Conservation (phyloP, 2,888 invertebrate species). For the Hydrotaea cyrtoneurina region DNA sequence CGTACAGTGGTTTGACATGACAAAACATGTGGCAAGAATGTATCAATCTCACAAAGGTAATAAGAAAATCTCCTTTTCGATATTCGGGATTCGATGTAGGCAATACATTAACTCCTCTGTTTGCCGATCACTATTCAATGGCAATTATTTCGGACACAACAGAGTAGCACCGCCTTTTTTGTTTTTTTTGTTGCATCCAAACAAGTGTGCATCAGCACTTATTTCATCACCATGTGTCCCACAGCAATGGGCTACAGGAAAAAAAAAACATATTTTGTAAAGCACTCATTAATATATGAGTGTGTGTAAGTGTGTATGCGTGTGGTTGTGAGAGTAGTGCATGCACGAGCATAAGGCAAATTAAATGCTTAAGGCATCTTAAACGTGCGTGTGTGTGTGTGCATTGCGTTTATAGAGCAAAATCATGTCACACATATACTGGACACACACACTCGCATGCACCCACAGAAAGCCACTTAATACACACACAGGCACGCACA, state of each 20-base stretch:
- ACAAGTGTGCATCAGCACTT: background rate
- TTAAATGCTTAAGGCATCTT: slow-evolving; percentile 39
- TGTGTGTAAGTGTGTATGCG: background rate
- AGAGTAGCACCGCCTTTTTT: too few species aligned
- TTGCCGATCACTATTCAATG: too few species aligned
- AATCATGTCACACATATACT: slow-evolving; percentile 61
- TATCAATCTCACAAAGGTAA: too few species aligned
- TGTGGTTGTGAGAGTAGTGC: background rate
- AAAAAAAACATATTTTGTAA: slow-evolving; percentile 28
- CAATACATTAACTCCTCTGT: too few species aligned
- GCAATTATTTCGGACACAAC: too few species aligned
- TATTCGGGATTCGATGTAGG: too few species aligned
- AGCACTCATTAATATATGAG: slow-evolving; percentile 18
- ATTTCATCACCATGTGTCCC: background rate
- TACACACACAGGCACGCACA: background rate
- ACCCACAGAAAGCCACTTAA: slow-evolving; percentile 5
- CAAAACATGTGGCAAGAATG: too few species aligned
- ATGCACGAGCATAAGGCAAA: slow-evolving; percentile 4
- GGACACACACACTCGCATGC: slow-evolving; percentile 36
- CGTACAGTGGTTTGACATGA: too few species aligned
- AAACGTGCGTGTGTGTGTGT: background rate
- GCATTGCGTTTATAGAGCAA: slow-evolving; percentile 29
- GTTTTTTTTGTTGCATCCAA: too few species aligned
- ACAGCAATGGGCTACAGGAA: background rate
- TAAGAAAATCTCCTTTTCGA: too few species aligned